Evolutionary conservation across 2,797 vertebrate species (phyloP), one percentile per base, ranked within the genome.

Genomic region (Phalanger gymnotis): DNA sequence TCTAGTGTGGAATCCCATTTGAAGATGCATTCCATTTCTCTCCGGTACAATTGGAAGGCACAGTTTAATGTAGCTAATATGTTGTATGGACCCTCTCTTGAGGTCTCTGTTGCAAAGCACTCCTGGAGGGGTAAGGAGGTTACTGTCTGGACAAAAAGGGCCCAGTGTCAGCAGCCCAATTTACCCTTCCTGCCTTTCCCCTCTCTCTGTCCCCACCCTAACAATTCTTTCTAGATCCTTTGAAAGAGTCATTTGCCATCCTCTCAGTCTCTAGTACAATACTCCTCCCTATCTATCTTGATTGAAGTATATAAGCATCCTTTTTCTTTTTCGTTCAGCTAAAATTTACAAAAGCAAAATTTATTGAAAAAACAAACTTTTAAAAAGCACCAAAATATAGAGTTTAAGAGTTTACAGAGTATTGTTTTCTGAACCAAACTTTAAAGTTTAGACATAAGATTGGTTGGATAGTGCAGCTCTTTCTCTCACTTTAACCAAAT

Each of bases 1-100:
- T 96, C 96, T 97, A 96, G 92, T 61, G 95, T 90, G 95, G 95
- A 96, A 95, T 93, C 96, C 94, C 94, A 96, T 97, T 95, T 97
- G 95, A 95, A 96, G 96, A 89, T 95, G 95, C 40, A 91, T 95
- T 94, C 97, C 92, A 92, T 97, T 94, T 92, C 54, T 95, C 96
- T 96, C 91, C 93, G 94, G 94, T 94, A 90, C 91, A 97, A 95
- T 16, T 95, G 95, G 95, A 96, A 91, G 13, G 30, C 51, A 55
- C 0, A 1, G 91, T 93, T 95, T 97, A 96, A 95, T 92, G 90
- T 13, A 96, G 95, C 95, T 97, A 90, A 96, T 96, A 91, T 97
- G 95, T 94, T 94, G 14, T 93, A 89, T 27, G 93, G 96, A 91
- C 51, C 92, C 34, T 58, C 30, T 96, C 94, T 92, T 94, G 91